Evolutionary conservation across 2,113 vertebrate species (phyloP).

Genomic region (Apodemus speciosus): DNA sequence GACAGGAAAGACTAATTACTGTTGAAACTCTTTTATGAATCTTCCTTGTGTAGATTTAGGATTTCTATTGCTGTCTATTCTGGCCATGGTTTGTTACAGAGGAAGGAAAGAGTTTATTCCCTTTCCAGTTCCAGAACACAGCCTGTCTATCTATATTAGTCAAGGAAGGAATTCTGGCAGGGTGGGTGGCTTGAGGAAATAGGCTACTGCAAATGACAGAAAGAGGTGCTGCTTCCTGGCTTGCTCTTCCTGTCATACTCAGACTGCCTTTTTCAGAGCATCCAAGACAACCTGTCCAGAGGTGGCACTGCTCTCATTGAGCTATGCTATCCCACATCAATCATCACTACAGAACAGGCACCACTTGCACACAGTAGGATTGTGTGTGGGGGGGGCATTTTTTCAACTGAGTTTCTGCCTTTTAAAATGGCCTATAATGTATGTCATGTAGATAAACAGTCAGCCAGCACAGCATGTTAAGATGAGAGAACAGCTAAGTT

Average conservation of each 20-base stretch:
- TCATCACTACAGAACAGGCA: background rate
- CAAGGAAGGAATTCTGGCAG: background rate
- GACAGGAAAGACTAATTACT: background rate
- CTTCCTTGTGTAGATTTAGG: background rate
- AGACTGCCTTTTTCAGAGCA: background rate
- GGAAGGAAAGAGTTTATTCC: background rate
- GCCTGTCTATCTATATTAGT: background rate
- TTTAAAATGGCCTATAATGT: background rate
- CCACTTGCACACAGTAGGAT: background rate
- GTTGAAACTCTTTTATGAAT: background rate
- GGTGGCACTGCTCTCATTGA: background rate
- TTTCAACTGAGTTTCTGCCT: background rate
- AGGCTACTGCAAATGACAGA: background rate
- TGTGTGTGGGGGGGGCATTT: background rate
- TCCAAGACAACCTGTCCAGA: background rate
- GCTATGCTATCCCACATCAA: background rate
- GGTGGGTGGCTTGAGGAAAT: background rate
- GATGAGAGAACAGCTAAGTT: background rate
- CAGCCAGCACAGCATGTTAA: background rate
- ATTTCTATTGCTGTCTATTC: background rate
- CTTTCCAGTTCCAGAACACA: background rate
- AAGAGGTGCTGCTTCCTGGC: background rate
- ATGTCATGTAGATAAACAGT: background rate
- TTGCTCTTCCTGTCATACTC: background rate
- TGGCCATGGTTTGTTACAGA: background rate